These are phyloP conservation scores for Tribolium madens DNA, from an alignment of 1,140 invertebrate species.

Conservation along the genomic window DNA sequence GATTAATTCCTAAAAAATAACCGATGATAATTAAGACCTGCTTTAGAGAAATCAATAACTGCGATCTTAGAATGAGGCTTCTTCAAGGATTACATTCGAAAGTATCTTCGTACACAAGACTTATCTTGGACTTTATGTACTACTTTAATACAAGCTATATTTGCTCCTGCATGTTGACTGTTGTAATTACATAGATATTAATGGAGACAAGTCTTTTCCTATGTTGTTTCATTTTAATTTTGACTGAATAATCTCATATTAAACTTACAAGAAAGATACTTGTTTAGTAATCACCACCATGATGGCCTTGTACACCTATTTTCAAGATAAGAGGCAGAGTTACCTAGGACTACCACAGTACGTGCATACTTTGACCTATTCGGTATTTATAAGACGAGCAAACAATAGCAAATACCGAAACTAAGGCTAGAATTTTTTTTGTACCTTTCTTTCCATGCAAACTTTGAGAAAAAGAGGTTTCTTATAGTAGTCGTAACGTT, in stretches of 20 bases:
- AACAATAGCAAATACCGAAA: not conserved
- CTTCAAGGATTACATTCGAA: slow-evolving; percentile 33
- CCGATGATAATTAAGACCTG: slow-evolving; percentile 9
- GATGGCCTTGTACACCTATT: slow-evolving; percentile 19
- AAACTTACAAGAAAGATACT: slow-evolving; percentile 12
- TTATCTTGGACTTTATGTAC: not conserved
- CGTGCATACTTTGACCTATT: not conserved
- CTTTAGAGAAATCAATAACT: slow-evolving; percentile 5
- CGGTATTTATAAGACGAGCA: not conserved
- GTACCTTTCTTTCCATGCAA: too few relatives aligned
- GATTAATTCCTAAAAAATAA: slow-evolving; percentile 24
- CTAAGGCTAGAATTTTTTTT: too few relatives aligned
- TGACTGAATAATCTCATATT: slow-evolving; percentile 6
- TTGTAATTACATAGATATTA: slow-evolving; percentile 33
- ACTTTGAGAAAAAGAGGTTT: too few relatives aligned
- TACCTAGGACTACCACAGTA: not conserved
- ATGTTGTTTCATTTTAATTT: slow-evolving; percentile 13
- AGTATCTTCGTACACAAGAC: not conserved
- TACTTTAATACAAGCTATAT: slow-evolving; percentile 16
- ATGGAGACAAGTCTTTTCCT: not conserved
- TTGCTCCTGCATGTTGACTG: slow-evolving; percentile 33
- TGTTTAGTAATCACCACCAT: slow-evolving; percentile 7
- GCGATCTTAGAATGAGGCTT: not conserved
- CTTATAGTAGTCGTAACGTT: too few relatives aligned
- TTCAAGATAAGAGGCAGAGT: not conserved